Base-by-base conservation (phyloP, 1,140 invertebrate genomes). In the Aphis gossypii region DNA sequence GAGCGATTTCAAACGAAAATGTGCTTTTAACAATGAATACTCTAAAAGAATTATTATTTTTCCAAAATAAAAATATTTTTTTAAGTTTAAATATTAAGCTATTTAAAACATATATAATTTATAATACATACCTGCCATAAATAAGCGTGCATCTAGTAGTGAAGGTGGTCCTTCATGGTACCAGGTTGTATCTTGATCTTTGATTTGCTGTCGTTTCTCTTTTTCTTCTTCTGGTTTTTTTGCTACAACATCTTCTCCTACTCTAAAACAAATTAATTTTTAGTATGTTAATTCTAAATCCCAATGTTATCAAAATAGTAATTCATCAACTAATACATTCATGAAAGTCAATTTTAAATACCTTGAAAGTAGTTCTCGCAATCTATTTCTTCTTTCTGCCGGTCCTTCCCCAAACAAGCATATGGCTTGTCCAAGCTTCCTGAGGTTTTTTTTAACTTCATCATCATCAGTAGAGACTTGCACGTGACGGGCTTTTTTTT, bases 401-500 rank as follows among this genome's bases (percentile, higher is more conserved):
- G 99, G 99, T 0, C 99, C 99, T 96, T 99, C 99, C 0, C 99
- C 99, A 96, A 99, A 99, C 54, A 99, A 96, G 95, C 98, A 99
- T 94, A 99, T 98, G 0, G 99, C 98, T 95, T 99, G 98, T 60
- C 98, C 98, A 1, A 99, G 95, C 95, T 99, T 97, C 84, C 99
- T 95, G 2, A 99, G 96, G 95, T 98, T 98, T 94, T 97, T 97
- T 94, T 99, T 98, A 0, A 99, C 98, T 96, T 99, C 98, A 25
- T 97, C 96, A 96, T 99, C 99, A 96, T 99, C 99, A 0, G 98
- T 98, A 2, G 98, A 98, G 0, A 98, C 98, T 95, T 98, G 98
- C 35, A 99, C 98, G 95, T 98, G 98, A 35, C 98, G 96, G 0
- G 98, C 98, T 95, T 98, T 97, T 94, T 98, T 97, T 94, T 98